phyloP scores from a whole-genome alignment of 2,888 invertebrate species.

The Stenchaetothrips biformis region DNA sequence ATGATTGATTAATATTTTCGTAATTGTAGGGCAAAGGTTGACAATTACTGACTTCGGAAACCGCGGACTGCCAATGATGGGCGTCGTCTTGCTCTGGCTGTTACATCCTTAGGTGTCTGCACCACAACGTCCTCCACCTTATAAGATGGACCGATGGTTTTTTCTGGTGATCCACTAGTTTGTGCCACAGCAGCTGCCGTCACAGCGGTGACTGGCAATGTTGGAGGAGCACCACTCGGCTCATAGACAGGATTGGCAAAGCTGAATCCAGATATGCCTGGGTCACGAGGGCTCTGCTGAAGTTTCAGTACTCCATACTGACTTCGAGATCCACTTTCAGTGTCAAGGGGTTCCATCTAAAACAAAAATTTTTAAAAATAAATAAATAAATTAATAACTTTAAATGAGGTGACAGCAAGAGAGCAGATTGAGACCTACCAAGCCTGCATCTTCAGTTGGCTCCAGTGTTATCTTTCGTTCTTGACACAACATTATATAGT shows the following conservation, averaged over 20 bases:
- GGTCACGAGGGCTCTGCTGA: conserved; percentile 48
- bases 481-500: conserved; percentile 70
- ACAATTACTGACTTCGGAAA: not conserved
- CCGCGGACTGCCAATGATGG: conserved; percentile 9
- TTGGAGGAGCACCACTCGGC: conserved; percentile 51
- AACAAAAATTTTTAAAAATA: conserved; percentile 35
- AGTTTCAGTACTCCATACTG: conserved; percentile 73
- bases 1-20: not conserved
- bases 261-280: conserved; percentile 59
- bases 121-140: conserved; percentile 74
- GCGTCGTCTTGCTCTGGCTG: not conserved
- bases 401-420: too few species aligned
- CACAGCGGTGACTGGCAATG: conserved; percentile 34
- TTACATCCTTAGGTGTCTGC: conserved; percentile 31
- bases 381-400: conserved; percentile 31
- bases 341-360: conserved; percentile 60
- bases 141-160: conserved; percentile 56
- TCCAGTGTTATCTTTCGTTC: conserved; percentile 74
- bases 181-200: conserved; percentile 40
- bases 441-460: conserved; percentile 77
- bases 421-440: conserved; percentile 52
- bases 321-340: conserved; percentile 48
- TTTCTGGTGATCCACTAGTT: conserved; percentile 42
- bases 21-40: not conserved
- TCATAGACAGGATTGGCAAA: conserved; percentile 83